Percentiles rank a stretch among this genome's conserved stretches.
Conservation (phyloP, 2,797 vertebrate species). For the Artibeus lituratus region DNA sequence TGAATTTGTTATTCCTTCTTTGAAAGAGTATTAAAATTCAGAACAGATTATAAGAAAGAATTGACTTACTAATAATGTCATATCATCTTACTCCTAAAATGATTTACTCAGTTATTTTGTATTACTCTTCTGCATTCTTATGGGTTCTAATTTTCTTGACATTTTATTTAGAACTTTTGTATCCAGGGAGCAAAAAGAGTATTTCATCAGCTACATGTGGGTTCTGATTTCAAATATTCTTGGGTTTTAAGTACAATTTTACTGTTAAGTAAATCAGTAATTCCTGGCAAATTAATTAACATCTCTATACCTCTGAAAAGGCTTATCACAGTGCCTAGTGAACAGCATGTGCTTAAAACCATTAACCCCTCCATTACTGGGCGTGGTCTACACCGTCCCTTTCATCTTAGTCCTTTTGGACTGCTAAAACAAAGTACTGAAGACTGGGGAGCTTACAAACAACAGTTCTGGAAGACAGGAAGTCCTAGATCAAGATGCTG, state of each 20-base stretch:
- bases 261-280: not conserved
- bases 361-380: not conserved
- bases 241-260: not conserved
- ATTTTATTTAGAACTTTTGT: not conserved
- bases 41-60: not conserved
- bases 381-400: not conserved
- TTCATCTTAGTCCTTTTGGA: not conserved
- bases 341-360: not conserved
- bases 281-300: not conserved
- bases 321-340: not conserved
- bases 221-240: not conserved
- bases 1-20: not conserved
- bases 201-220: not conserved
- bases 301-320: not conserved
- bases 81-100: not conserved
- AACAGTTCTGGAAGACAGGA: not conserved
- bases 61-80: not conserved
- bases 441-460: not conserved
- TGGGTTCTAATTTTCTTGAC: not conserved
- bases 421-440: not conserved
- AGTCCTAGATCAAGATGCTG: not conserved
- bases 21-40: not conserved
- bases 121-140: not conserved
- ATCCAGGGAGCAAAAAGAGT: not conserved
- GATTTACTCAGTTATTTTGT: not conserved